Percentiles rank a stretch among this genome's conserved stretches.
Conservation (phyloP, 1,140 invertebrate species). For the Neodiprion lecontei region DNA sequence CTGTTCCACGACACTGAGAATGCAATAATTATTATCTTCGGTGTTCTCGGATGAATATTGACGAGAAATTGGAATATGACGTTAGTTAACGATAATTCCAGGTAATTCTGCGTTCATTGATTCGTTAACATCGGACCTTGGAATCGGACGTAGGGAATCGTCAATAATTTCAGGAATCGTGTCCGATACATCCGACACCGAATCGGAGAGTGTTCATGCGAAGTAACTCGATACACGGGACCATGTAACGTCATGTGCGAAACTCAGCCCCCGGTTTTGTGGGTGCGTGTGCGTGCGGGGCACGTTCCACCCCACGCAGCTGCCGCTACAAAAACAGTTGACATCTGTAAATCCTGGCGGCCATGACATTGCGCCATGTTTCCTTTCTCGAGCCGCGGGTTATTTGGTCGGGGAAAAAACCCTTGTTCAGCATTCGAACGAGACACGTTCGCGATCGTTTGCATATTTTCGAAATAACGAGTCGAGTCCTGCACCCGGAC, state of each 20-base stretch:
- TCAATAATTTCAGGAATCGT: conserved; percentile 39
- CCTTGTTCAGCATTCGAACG: conserved; percentile 31
- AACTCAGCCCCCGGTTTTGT: conserved; percentile 25
- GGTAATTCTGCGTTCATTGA: background rate
- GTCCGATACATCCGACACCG: conserved; percentile 34
- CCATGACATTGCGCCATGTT: conserved; percentile 29
- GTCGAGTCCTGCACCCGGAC: background rate
- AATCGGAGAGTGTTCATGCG: conserved; percentile 35
- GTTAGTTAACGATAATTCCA: background rate
- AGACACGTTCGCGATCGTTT: background rate
- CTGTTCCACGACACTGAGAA: background rate
- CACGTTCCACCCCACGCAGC: conserved; percentile 34
- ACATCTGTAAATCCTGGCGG: conserved; percentile 44
- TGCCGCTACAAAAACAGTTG: conserved; percentile 44
- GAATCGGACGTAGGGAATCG: background rate
- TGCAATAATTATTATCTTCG: background rate
- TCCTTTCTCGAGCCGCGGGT: conserved; percentile 13
- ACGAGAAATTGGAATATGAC: background rate
- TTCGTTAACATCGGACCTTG: background rate
- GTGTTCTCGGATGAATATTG: background rate
- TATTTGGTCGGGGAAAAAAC: conserved; percentile 22
- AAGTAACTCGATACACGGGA: conserved; percentile 38
- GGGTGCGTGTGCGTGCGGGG: conserved; percentile 11
- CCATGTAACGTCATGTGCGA: conserved; percentile 27
- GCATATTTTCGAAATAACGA: conserved; percentile 3